Conservation (phyloP, 35 echinoderm and acorn worm species). For the Apostichopus parvimensis region DNA sequence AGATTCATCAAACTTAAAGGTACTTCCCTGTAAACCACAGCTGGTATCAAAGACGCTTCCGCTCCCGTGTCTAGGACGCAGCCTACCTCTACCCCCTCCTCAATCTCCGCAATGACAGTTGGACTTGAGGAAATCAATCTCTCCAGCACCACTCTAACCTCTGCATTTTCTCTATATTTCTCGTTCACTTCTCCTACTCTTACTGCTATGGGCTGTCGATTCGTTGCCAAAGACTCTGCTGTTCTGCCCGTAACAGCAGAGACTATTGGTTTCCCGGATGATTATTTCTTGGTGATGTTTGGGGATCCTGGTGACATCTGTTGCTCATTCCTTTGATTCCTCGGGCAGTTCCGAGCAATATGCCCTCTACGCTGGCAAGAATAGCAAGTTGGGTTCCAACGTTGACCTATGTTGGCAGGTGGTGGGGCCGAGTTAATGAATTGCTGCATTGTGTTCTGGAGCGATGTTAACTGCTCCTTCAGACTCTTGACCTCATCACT, state of each 20-base stretch:
- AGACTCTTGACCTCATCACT: neutral
- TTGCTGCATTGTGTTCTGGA: neutral
- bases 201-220: neutral
- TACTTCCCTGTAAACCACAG: too few relatives aligned
- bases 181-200: neutral
- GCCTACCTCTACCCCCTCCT: too few relatives aligned
- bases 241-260: neutral
- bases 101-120: too few relatives aligned
- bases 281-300: neutral
- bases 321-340: neutral
- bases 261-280: neutral
- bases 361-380: constrained; percentile 16
- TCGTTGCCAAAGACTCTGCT: neutral
- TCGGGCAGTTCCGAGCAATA: constrained; percentile 31
- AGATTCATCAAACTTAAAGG: too few relatives aligned
- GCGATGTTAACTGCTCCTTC: neutral
- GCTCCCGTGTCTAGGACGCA: too few relatives aligned
- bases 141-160: neutral
- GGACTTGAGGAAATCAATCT: neutral
- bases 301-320: neutral
- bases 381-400: neutral
- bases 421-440: neutral
- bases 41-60: too few relatives aligned
- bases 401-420: neutral
- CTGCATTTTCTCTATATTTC: neutral